Base-by-base conservation (phyloP, 2,113 vertebrate species). In the Triplophysa dalaica region DNA sequence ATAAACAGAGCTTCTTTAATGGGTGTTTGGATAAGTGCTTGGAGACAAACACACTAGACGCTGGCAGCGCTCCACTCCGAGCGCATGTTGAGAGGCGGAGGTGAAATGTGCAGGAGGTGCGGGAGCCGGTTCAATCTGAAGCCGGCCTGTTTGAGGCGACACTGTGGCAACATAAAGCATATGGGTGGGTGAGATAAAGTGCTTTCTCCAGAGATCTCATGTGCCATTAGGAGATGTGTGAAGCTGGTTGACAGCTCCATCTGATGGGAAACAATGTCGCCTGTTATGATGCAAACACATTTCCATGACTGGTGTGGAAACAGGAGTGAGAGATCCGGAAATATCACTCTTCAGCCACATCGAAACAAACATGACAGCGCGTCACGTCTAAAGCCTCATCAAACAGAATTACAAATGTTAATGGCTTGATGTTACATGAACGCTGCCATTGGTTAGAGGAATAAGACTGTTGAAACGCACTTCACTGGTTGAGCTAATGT, bases 1-100 rank as follows among this genome's bases (percentile, higher is more conserved):
- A 63, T 69, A 82, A 82, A 80, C 68, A 77, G 54, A 62, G 21
- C 19, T 8, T 45, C 56, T 82, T 77, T 78, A 68, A 80, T 62
- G 77, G 62, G 21, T 65, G 62, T 67, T 54, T 54, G 43, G 48
- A 75, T 26, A 62, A 69, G 62, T 45, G 66, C 33, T 52, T 16
- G 60, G 43, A 56, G 19, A 14, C 21, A n/a, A 60, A 43, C 5
- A 43, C 5, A 33, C 43, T 14, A 67, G 52, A 75, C 33, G 63
- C 29, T 52, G 50, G 54, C 52, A 11, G 67, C 2, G 50, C 50
- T 54, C 29, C 70, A 73, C 52, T 41, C 52, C 21, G 45, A 16
- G 17, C 29, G 24, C 38, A 48, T 38, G 60, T 6, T 26, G 66
- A 79, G 26, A 74, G 13, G 48, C 17, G 45, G 60, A 78, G 50